A percentile compares a stretch with the other conserved stretches of the same genome.
phyloP scores from a whole-genome alignment of 2,888 invertebrate species.

The Geophilus truncorum region DNA sequence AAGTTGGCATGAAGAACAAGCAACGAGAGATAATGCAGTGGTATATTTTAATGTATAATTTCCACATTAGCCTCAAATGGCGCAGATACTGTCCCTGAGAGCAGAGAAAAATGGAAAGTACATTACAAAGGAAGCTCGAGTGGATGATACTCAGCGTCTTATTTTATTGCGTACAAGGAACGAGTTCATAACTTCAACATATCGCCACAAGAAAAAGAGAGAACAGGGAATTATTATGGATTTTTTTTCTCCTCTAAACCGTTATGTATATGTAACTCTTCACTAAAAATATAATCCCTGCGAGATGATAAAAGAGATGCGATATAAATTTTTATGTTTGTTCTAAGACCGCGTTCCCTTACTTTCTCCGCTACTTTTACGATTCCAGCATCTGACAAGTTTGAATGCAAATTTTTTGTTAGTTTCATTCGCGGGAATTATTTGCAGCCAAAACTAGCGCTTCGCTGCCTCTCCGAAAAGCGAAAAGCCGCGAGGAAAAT shows the following conservation, averaged over 20 bases:
- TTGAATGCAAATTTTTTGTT: conserved; percentile 18
- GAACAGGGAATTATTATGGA: conserved; percentile 6
- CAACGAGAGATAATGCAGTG: conserved; percentile 8
- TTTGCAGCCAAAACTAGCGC: background rate
- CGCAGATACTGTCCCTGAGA: conserved; percentile 14
- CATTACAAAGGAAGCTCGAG: background rate
- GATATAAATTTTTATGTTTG: conserved; percentile 14
- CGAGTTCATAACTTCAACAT: background rate
- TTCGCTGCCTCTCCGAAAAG: background rate
- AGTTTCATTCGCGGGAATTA: background rate
- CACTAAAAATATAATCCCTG: conserved; percentile 13
- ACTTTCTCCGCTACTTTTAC: background rate
- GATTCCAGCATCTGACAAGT: background rate
- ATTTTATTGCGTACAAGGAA: conserved; percentile 8
- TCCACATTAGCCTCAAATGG: conserved; percentile 5
- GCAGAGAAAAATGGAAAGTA: conserved; percentile 6
- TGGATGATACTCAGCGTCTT: background rate
- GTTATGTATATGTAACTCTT: conserved; percentile 13
- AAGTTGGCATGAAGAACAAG: background rate
- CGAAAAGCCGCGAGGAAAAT: background rate
- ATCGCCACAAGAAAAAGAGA: conserved; percentile 11
- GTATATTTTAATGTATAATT: conserved; percentile 19
- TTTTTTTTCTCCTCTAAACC: background rate
- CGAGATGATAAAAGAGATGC: conserved; percentile 15
- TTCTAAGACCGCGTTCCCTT: conserved; percentile 1